A percentile compares a stretch with the other conserved stretches of the same genome.
Conservation (phyloP, 2,888 invertebrate genomes). For the Druceiella hillmani region DNA sequence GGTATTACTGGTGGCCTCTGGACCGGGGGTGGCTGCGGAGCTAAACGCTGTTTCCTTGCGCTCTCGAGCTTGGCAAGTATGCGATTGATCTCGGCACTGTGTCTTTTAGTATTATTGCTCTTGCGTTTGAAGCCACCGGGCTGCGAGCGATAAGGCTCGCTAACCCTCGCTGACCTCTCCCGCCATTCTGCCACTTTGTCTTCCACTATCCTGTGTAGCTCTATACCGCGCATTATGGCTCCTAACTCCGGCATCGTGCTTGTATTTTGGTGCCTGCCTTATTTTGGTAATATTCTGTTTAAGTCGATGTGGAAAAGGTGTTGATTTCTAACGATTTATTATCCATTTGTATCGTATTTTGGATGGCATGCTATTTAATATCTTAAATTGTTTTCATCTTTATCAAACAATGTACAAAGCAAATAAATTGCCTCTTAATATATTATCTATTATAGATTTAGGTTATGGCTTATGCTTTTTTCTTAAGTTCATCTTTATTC, state of each 20-base stretch:
- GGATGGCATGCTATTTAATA: too few species aligned
- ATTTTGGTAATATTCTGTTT: too few species aligned
- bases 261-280: too few species aligned
- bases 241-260: conserved; percentile 46
- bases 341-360: too few species aligned
- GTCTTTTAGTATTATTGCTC: conserved; percentile 47
- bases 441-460: too few species aligned
- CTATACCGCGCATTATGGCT: conserved; percentile 47
- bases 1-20: conserved; percentile 36
- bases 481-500: too few species aligned
- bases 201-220: conserved; percentile 47
- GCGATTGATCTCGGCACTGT: conserved; percentile 50
- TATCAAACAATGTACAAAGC: too few species aligned
- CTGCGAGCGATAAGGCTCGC: conserved; percentile 36
- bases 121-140: conserved; percentile 49
- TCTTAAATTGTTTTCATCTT: too few species aligned
- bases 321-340: too few species aligned
- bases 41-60: conserved; percentile 33
- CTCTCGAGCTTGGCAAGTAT: conserved; percentile 45
- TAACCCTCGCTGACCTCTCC: conserved; percentile 48
- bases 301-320: too few species aligned
- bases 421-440: too few species aligned
- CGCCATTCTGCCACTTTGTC: conserved; percentile 51
- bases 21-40: conserved; percentile 27
- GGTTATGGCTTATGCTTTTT: too few species aligned